Conservation (phyloP, 2,888 invertebrate genomes). For the Andrena dorsata region DNA sequence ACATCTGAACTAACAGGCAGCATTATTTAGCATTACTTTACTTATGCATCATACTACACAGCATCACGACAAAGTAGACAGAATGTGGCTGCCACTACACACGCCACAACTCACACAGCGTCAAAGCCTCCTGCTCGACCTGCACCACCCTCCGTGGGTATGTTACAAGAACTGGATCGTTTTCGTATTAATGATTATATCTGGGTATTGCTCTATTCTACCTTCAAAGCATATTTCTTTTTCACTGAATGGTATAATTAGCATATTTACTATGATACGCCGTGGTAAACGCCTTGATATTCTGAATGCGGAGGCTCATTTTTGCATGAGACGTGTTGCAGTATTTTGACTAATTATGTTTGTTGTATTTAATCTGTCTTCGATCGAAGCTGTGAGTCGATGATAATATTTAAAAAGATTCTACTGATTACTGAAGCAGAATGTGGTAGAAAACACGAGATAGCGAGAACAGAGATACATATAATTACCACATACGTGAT, state of each 20-base stretch:
- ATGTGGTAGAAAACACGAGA: not conserved
- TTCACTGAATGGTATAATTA: slow-evolving; percentile 28
- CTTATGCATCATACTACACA: slow-evolving; percentile 80
- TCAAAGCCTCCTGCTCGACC: slow-evolving; percentile 84
- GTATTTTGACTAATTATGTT: slow-evolving; percentile 31
- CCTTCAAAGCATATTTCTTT: slow-evolving; percentile 34
- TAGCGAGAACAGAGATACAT: not conserved
- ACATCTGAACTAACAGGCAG: slow-evolving; percentile 48
- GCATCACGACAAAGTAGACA: slow-evolving; percentile 83
- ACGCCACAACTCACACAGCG: slow-evolving; percentile 81
- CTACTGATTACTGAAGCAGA: slow-evolving; percentile 1
- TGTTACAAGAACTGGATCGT: slow-evolving; percentile 74
- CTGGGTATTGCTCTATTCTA: slow-evolving; percentile 41
- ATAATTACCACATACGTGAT: not conserved
- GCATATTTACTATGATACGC: slow-evolving; percentile 18
- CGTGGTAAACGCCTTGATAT: slow-evolving; percentile 29
- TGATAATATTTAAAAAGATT: not conserved
- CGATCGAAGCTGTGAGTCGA: not conserved
- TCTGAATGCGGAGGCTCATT: slow-evolving; percentile 27
- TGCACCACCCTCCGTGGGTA: slow-evolving; percentile 84
- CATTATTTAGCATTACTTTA: slow-evolving; percentile 64
- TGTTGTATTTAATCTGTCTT: slow-evolving; percentile 16
- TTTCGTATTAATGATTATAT: slow-evolving; percentile 48
- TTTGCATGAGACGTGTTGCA: slow-evolving; percentile 48
- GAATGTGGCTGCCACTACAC: slow-evolving; percentile 82